Percentiles rank a stretch among this genome's conserved stretches.
Conservation (phyloP, 2,888 invertebrate species). For the Drosophila mimica region DNA sequence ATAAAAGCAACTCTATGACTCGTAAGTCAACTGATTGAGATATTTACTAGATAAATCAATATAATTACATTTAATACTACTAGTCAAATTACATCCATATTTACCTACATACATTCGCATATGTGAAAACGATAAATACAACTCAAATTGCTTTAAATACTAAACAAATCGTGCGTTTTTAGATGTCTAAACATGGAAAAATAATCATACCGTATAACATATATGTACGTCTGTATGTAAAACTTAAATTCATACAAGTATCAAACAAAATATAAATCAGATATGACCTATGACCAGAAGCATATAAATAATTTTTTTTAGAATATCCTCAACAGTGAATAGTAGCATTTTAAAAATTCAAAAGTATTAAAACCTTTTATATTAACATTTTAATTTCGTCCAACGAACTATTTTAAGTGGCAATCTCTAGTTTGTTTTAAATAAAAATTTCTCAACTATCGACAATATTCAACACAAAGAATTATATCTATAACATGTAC, state of each 20-base stretch:
- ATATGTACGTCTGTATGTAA: constrained; percentile 5
- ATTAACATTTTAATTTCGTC: constrained; percentile 13
- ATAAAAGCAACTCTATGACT: constrained; percentile 38
- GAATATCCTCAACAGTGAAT: constrained; percentile 21
- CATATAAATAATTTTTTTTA: neutral
- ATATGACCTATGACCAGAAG: constrained; percentile 16
- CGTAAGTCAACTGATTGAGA: constrained; percentile 27
- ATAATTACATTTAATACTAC: constrained; percentile 51
- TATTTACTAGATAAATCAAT: constrained; percentile 68
- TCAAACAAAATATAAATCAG: neutral
- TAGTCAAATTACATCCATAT: constrained; percentile 69
- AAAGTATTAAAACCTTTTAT: neutral
- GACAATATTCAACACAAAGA: constrained; percentile 20
- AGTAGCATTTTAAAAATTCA: constrained; percentile 15
- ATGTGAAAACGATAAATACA: constrained; percentile 33
- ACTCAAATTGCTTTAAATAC: constrained; percentile 55
- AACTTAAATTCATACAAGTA: constrained; percentile 7
- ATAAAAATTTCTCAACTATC: neutral
- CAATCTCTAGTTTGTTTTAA: neutral
- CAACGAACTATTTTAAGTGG: constrained; percentile 3
- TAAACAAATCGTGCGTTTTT: constrained; percentile 38
- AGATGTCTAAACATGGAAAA: constrained; percentile 37
- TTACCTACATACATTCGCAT: constrained; percentile 19
- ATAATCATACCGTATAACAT: constrained; percentile 19
- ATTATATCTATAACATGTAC: neutral